Percentiles rank a stretch among this genome's conserved stretches.
phyloP scores from a whole-genome alignment of 2,113 vertebrate genomes.

The Phyllostomus hastatus region DNA sequence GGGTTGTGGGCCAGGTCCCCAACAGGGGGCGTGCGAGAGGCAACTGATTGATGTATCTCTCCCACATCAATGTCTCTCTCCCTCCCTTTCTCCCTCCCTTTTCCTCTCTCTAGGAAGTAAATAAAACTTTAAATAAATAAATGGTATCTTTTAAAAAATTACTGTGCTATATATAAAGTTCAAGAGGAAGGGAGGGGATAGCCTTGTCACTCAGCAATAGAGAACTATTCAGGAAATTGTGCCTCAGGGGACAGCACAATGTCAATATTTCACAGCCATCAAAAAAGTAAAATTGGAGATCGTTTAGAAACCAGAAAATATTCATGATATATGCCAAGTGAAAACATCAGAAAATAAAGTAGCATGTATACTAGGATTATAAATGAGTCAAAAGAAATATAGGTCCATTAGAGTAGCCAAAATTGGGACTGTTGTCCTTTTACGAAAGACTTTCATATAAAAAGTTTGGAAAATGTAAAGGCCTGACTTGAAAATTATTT shows the following conservation, averaged over 20 bases:
- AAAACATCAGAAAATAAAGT: slow-evolving; percentile 8
- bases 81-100: background rate
- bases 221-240: background rate
- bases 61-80: background rate
- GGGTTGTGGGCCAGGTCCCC: background rate
- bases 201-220: background rate
- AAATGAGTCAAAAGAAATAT: background rate
- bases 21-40: background rate
- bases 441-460: background rate
- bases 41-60: background rate
- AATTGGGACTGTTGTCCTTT: background rate
- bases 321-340: background rate
- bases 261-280: background rate
- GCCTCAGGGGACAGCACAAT: background rate
- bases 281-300: background rate
- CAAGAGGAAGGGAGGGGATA: background rate
- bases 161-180: background rate
- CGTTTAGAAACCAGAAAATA: slow-evolving; percentile 1
- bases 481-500: background rate
- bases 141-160: background rate
- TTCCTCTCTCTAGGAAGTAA: too few relatives aligned
- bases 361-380: background rate
- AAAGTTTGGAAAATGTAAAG: background rate
- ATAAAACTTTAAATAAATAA: too few relatives aligned
- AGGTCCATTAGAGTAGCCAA: background rate